Base-by-base conservation (phyloP, 2,113 vertebrate species). In the Phalacrocorax aristotelis region DNA sequence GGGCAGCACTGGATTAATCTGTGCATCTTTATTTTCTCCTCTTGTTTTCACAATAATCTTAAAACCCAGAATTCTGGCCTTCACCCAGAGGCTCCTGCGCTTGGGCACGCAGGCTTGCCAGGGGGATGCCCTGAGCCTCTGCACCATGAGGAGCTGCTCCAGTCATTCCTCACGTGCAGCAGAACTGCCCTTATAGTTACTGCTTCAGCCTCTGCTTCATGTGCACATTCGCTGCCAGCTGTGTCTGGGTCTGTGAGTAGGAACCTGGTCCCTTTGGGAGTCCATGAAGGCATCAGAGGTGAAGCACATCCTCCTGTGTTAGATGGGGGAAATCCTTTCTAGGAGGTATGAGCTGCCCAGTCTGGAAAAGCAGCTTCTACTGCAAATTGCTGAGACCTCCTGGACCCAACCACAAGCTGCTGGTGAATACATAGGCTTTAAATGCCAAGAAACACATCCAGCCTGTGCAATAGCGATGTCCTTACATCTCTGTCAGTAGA, bases 101-200 rank as follows among this genome's bases (percentile, higher is more conserved):
- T 75, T 75, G 75, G 42, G 69, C 60, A 32, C n/a, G 1, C 8
- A 14, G 51, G 4, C 22, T 72, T 44, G 66, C 46, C 61, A 40
- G 38, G 4, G 2, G 75, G 61, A 21, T 80, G 92, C 54, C n/a
- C 60, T 23, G 74, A 54, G 66, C 54, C 54, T 55, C 46, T 49
- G n/a, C 55, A 75, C 69, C 54, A 13, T 0, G 5, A 69, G 55
- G 54, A 64, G 27, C 76, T 0, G 0, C 42, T 70, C 48, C 57
- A 32, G 64, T 6, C 15, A 2, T 60, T 75, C 74, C 80, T 75
- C 13, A 8, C 1, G 0, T 64, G 66, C 52, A 26, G 46, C 71
- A 74, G 18, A 44, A 23, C 22, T 61, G 48, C 46, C 61, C 42
- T 58, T 18, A 10, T 2, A 25, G 42, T 27, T 25, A 25, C 38